These are phyloP conservation scores for Papilio demoleus DNA, from an alignment of 2,888 invertebrate genomes.

Conservation along the genomic window DNA sequence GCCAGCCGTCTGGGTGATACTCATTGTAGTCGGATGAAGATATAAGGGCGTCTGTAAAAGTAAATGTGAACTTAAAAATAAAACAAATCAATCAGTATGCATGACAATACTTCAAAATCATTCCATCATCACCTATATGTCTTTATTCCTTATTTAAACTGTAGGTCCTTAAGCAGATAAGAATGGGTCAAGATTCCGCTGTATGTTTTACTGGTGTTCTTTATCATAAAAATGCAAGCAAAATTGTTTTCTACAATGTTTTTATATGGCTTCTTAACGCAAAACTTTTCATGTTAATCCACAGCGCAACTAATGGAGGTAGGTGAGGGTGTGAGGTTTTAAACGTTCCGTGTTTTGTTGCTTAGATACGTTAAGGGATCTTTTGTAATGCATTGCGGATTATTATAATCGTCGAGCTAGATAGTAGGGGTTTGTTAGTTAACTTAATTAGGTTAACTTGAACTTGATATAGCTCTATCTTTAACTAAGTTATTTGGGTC, in stretches of 20 bases:
- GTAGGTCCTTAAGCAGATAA: no score
- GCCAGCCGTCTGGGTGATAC: no score
- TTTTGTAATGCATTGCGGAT: slow-evolving; percentile 18
- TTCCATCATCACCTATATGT: no score
- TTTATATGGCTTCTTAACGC: slow-evolving; percentile 7
- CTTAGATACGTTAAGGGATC: background rate
- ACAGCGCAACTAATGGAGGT: background rate
- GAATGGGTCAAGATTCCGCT: no score
- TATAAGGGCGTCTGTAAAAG: no score
- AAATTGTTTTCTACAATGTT: background rate
- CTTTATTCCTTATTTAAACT: no score
- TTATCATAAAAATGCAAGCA: background rate
- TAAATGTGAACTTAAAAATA: no score
- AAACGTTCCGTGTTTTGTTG: slow-evolving; percentile 32
- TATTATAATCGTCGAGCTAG: background rate
- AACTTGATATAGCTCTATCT: background rate
- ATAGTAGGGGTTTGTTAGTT: background rate
- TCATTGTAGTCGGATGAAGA: no score
- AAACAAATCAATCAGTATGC: no score
- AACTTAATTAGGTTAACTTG: slow-evolving; percentile 14
- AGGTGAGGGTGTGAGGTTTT: slow-evolving; percentile 15
- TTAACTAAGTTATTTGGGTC: background rate
- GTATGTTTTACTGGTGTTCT: background rate
- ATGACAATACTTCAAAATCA: no score
- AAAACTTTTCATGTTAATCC: slow-evolving; percentile 17